Evolutionary conservation across 2,888 invertebrate genomes (phyloP).

Genomic region (Ectobius pallidus): DNA sequence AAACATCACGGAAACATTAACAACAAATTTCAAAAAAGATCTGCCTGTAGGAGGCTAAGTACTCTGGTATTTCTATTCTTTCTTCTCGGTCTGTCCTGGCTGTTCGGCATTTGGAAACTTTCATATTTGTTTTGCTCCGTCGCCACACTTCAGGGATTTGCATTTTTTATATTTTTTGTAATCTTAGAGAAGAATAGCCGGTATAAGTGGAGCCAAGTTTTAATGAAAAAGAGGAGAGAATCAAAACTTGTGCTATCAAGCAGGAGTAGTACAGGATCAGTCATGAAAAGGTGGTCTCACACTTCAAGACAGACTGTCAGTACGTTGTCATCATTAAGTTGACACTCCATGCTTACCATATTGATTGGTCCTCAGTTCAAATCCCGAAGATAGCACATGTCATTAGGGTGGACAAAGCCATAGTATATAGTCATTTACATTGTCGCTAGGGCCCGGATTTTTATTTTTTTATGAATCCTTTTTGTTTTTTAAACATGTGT

Average conservation of each 20-base stretch:
- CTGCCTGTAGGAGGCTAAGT: constrained; percentile 27
- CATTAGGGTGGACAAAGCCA: too few species aligned
- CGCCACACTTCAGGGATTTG: constrained; percentile 39
- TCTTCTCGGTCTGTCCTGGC: constrained; percentile 41
- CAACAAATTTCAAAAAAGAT: constrained; percentile 11
- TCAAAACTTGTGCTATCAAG: neutral
- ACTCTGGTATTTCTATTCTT: constrained; percentile 39
- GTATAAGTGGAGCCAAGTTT: constrained; percentile 17
- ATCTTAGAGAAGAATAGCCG: constrained; percentile 39
- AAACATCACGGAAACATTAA: constrained; percentile 55
- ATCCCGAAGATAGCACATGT: too few species aligned
- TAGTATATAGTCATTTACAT: too few species aligned
- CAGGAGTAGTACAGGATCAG: neutral
- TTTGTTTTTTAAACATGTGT: too few species aligned
- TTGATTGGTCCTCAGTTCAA: too few species aligned
- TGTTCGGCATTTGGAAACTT: constrained; percentile 36
- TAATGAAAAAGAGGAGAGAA: neutral
- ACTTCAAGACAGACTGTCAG: neutral
- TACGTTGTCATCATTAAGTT: neutral
- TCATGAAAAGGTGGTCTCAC: neutral
- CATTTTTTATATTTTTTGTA: constrained; percentile 42
- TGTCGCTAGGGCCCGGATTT: too few species aligned
- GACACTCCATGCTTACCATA: too few species aligned
- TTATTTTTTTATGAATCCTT: too few species aligned
- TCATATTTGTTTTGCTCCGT: constrained; percentile 39